Evolutionary conservation across 2,797 vertebrate species (phyloP), one percentile per base, ranked within the genome.

Genomic region (Onychomys torridus): DNA sequence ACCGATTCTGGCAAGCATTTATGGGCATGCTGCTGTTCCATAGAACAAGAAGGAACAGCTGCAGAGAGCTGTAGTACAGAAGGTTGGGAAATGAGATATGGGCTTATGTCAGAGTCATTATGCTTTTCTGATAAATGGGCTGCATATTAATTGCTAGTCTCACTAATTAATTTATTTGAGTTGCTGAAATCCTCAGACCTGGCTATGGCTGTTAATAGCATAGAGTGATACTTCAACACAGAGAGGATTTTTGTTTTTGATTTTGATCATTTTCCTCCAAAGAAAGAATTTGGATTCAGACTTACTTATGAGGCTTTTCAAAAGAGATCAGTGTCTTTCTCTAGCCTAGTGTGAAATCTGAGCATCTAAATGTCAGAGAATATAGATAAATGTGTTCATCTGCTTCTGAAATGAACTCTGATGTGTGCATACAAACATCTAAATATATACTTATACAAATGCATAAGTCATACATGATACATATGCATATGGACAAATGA

Each of bases 31-130:
- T 49, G 61, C 82, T 93, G 95, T 93, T 55, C 61, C 46, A 29
- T n/a, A 21, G 3, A n/a, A 46, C 96, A 85, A 89, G 82, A 91
- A 78, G 6, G 34, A 97, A 94, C 97, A 98, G 97, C 97, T 98
- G 97, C 94, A 94, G 93, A 89, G 89, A 97, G 92, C 9, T 40
- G 94, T 95, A 95, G 93, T 90, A 87, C 86, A 96, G 86, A 91
- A 97, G 94, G 94, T 97, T 98, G 93, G 86, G 79, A 93, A 96
- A 95, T 97, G 96, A 98, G 94, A 96, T 95, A 96, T 85, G 83
- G 89, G 91, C 83, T 97, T 89, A 83, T 98, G 96, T 97, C 97
- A 97, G 91, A 97, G 96, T 97, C 97, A 98, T 98, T 97, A 98
- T 96, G 94, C 96, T 94, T 97, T 97, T 95, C 93, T 97, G 97